Percentiles rank a stretch among this genome's conserved stretches.
These are phyloP conservation scores for Vireo altiloquus DNA, from an alignment of 2,113 vertebrate species.

Conservation along the genomic window DNA sequence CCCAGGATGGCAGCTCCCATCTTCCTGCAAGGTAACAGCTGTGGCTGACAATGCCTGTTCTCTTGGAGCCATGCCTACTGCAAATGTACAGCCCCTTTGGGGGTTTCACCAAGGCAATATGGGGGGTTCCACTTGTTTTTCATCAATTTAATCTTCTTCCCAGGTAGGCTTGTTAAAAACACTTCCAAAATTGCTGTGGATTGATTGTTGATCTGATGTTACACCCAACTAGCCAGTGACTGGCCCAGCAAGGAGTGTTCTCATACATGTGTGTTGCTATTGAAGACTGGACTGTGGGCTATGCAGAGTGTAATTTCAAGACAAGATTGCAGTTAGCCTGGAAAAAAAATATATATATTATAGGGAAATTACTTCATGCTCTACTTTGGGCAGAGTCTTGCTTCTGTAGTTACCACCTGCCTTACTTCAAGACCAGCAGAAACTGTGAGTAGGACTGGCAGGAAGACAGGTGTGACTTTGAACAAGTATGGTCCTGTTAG, in stretches of 20 bases:
- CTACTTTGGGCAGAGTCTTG: background rate
- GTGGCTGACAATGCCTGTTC: background rate
- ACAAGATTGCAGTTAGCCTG: background rate
- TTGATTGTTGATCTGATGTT: background rate
- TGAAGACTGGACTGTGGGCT: background rate
- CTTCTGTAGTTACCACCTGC: background rate
- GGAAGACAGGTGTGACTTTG: background rate
- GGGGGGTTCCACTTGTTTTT: background rate
- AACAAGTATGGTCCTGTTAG: background rate
- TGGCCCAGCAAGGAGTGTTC: background rate
- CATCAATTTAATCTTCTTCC: background rate
- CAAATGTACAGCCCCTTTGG: rapidly evolving
- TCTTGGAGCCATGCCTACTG: background rate
- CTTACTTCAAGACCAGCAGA: background rate
- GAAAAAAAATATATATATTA: background rate
- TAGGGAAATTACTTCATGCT: background rate
- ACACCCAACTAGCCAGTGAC: background rate
- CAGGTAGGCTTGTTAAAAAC: background rate
- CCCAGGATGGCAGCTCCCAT: background rate
- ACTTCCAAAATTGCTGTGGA: background rate
- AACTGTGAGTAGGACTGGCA: background rate
- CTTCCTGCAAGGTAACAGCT: background rate
- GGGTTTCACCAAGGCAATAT: background rate
- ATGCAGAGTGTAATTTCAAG: background rate
- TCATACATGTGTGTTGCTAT: background rate